Evolutionary conservation across 2,113 vertebrate genomes (phyloP).

Genomic region (Elanoides forficatus): DNA sequence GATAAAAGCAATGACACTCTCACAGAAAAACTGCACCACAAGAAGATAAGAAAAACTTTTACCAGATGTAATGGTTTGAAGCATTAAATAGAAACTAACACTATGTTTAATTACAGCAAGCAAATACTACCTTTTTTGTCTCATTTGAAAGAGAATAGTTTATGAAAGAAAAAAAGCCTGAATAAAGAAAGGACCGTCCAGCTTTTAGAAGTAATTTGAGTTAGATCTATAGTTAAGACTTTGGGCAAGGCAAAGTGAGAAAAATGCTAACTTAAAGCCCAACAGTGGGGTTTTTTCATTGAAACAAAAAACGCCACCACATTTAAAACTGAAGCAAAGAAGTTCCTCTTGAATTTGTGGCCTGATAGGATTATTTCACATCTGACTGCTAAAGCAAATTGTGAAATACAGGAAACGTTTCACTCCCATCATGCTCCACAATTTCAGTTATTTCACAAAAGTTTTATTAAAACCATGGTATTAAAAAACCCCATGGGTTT

Average conservation of each 20-base stretch:
- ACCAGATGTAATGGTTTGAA: neutral
- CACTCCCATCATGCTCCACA: neutral
- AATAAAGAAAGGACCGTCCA: neutral
- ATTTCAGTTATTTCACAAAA: neutral
- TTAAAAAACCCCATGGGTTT: neutral
- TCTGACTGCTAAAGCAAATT: neutral
- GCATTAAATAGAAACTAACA: neutral
- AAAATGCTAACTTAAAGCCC: neutral
- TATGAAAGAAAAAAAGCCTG: neutral
- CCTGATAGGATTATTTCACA: neutral
- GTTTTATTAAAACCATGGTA: neutral
- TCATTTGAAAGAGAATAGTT: neutral
- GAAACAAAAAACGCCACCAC: neutral
- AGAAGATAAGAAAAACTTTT: neutral
- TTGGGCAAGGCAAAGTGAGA: neutral
- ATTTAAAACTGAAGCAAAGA: neutral
- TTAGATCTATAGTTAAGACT: neutral
- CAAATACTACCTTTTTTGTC: neutral
- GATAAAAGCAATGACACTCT: neutral
- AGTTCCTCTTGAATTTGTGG: neutral
- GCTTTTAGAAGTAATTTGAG: neutral
- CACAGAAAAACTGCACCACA: neutral
- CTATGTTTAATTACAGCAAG: neutral
- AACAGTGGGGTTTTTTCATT: neutral
- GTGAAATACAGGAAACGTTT: neutral